These are phyloP conservation scores for Trachymyrmex cornetzi DNA, from an alignment of 1,140 invertebrate genomes.

Conservation along the genomic window DNA sequence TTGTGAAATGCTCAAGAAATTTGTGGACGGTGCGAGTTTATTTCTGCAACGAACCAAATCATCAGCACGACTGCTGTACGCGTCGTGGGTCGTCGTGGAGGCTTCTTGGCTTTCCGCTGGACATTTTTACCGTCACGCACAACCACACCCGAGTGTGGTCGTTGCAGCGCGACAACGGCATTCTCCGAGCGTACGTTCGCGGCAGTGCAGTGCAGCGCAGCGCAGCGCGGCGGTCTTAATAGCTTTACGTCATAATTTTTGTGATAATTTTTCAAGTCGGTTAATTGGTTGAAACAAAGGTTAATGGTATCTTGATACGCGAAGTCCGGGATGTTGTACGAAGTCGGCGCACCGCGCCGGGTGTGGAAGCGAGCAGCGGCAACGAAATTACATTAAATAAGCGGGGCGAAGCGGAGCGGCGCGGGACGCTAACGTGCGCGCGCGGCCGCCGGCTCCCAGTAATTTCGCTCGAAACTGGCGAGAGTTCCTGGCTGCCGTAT, in stretches of 20 bases:
- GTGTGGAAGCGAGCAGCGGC: constrained; percentile 60
- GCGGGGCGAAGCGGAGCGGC: constrained; percentile 34
- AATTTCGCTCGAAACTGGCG: constrained; percentile 76
- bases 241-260: constrained; percentile 41
- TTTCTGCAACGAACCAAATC: background rate
- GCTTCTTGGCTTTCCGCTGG: background rate
- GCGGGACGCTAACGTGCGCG: constrained; percentile 57
- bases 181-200: background rate
- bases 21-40: background rate
- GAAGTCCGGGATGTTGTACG: constrained; percentile 39
- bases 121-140: constrained; percentile 23
- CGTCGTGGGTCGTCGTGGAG: background rate
- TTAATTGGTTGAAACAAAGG: constrained; percentile 65
- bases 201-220: too few relatives aligned
- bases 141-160: constrained; percentile 8
- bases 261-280: constrained; percentile 66
- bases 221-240: too few relatives aligned
- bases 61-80: background rate
- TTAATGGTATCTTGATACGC: constrained; percentile 71
- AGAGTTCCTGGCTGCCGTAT: constrained; percentile 70
- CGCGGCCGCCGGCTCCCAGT: constrained; percentile 63
- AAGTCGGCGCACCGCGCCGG: background rate
- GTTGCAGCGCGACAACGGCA: constrained; percentile 8
- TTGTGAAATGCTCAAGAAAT: background rate
- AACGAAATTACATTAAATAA: constrained; percentile 76